phyloP scores from a whole-genome alignment of 2,113 vertebrate genomes.

The Penelope pileata region DNA sequence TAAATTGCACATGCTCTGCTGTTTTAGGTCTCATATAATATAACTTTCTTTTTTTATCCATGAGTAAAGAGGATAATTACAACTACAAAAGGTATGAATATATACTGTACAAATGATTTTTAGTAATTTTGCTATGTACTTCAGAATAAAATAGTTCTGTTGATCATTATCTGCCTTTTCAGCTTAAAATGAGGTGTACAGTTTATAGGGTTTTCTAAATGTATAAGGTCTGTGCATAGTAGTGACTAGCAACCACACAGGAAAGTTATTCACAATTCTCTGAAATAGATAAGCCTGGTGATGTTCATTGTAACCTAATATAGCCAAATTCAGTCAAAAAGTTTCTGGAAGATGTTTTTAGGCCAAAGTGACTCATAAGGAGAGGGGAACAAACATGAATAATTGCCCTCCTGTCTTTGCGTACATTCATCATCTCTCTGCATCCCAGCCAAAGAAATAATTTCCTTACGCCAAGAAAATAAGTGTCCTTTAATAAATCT shows the following conservation, averaged over 20 bases:
- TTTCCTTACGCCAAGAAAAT: constrained; percentile 32
- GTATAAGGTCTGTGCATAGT: background rate
- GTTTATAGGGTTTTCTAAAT: background rate
- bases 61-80: background rate
- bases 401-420: constrained; percentile 45
- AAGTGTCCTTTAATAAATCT: constrained; percentile 11
- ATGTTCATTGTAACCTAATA: background rate
- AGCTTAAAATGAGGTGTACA: background rate
- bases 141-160: background rate
- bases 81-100: background rate
- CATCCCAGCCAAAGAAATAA: constrained; percentile 24
- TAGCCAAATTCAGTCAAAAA: constrained; percentile 12
- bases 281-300: background rate
- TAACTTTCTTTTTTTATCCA: background rate
- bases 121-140: background rate
- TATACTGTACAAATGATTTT: background rate
- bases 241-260: background rate
- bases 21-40: background rate
- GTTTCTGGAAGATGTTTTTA: constrained; percentile 48
- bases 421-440: constrained; percentile 36
- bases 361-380: constrained; percentile 58
- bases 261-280: background rate
- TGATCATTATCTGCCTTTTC: background rate
- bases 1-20: background rate
- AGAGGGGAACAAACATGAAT: constrained; percentile 54